Evolutionary conservation across 2,888 invertebrate genomes (phyloP).

Genomic region (Synergus laeviventris): DNA sequence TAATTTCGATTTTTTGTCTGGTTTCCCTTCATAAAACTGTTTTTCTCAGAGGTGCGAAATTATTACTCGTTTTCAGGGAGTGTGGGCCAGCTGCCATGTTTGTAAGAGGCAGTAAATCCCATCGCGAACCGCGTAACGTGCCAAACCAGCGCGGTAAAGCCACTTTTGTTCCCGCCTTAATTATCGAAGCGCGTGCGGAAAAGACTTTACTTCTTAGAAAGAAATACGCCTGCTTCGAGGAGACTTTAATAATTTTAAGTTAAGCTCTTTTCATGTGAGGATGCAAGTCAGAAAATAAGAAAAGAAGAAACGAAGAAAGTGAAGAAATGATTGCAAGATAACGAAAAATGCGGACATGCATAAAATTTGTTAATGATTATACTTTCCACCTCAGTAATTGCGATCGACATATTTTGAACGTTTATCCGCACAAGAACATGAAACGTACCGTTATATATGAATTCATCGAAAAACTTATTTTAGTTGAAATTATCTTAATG

Average conservation of each 20-base stretch:
- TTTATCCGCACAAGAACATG: neutral
- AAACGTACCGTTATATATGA: neutral
- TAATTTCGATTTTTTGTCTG: neutral
- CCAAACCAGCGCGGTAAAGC: conserved; percentile 51
- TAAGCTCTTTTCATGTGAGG: conserved; percentile 8
- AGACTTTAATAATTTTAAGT: conserved; percentile 43
- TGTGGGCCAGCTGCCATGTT: conserved; percentile 51
- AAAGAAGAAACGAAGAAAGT: neutral
- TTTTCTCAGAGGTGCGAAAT: conserved; percentile 33
- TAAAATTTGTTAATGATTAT: too few relatives aligned
- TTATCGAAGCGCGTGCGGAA: conserved; percentile 56
- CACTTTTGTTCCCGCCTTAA: conserved; percentile 57
- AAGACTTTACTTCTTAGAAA: conserved; percentile 51
- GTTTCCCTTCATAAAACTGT: neutral
- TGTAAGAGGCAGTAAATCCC: conserved; percentile 50
- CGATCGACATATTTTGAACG: neutral
- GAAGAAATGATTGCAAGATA: neutral
- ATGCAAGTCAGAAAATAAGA: neutral
- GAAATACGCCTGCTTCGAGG: conserved; percentile 41
- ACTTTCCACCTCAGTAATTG: neutral
- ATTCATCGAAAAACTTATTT: neutral
- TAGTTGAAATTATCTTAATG: neutral
- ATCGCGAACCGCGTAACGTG: conserved; percentile 52
- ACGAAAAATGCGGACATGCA: neutral
- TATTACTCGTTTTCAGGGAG: conserved; percentile 23